These are phyloP conservation scores for Hedychridium roseum DNA, from an alignment of 2,888 invertebrate species.

Conservation along the genomic window DNA sequence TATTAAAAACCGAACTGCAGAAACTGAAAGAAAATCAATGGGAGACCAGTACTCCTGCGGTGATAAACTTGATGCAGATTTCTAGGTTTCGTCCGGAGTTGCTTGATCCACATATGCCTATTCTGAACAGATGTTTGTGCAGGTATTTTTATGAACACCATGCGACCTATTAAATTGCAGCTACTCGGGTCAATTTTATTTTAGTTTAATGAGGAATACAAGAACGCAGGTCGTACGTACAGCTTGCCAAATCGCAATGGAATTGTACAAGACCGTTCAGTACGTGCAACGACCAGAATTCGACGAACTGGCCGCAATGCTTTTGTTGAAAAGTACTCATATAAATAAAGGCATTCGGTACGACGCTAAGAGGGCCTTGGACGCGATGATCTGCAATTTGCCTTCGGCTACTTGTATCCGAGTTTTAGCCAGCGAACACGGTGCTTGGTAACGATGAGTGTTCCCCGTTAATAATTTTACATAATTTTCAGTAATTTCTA, in stretches of 20 bases:
- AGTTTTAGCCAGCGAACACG: constrained; percentile 23
- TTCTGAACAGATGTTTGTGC: constrained; percentile 33
- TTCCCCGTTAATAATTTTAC: not conserved
- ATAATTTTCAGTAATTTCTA: not conserved
- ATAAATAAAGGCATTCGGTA: constrained; percentile 31
- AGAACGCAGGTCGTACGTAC: constrained; percentile 33
- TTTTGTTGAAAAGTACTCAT: constrained; percentile 36
- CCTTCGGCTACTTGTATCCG: constrained; percentile 27
- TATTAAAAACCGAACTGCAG: constrained; percentile 23
- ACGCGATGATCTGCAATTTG: constrained; percentile 31
- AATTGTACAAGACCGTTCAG: constrained; percentile 35
- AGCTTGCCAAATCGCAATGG: constrained; percentile 31
- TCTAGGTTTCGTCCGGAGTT: constrained; percentile 35
- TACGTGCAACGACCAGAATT: constrained; percentile 37
- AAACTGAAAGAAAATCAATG: constrained; percentile 33
- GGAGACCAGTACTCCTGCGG: constrained; percentile 29
- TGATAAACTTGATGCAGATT: constrained; percentile 30
- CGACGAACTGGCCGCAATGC: constrained; percentile 28
- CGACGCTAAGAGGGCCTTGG: constrained; percentile 34
- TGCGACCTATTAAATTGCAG: not conserved
- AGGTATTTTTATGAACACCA: constrained; percentile 20
- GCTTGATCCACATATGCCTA: constrained; percentile 32
- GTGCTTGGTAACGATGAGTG: constrained; percentile 17
- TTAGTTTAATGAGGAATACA: constrained; percentile 33
- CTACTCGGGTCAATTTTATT: constrained; percentile 4